Base-by-base conservation (phyloP, 2,888 invertebrate species). In the Tiliacea citrago region DNA sequence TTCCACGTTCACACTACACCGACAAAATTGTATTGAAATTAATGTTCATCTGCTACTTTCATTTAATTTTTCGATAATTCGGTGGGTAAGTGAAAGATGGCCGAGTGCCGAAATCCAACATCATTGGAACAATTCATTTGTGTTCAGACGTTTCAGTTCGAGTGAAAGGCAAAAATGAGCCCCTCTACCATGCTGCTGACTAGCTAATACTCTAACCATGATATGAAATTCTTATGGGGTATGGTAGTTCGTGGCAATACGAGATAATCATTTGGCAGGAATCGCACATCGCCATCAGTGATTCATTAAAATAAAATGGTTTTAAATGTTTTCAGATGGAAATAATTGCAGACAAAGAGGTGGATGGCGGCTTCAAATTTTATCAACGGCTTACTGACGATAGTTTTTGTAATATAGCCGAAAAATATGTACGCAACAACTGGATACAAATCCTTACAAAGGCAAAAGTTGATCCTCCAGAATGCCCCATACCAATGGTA, bases 301-400 rank as follows among this genome's bases (percentile, higher is more conserved):
- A 45, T 12, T 7, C 18, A 1, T 18, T 58, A 24, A 66, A 45
- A 6, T 3, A 29, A n/a, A 55, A 21, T 29, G 2, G 39, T 67
- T 42, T 9, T 12, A 13, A 35, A 29, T 47, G 21, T 9, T 88
- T 87, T 21, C 68, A 89, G 88, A 0, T 79, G 1, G 62, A 75
- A 49, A 72, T 92, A 62, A 89, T 91, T 7, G 75, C 91, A 2
- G 90, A 91, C 85, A 94, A 92, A 73, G 83, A 90, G 68, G 90
- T 92, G n/a, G 95, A 95, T 79, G 94, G 93, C 12, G 95, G 95
- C 0, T 95, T 91, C 84, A 95, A 95, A 79, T 89, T 87, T 3
- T 92, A 92, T 79, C 90, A 91, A 35, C 80, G 86, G 12, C 3
- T 94, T 3, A 77, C 74, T 0, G 92, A 94, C 70, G 82, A 90